Evolutionary conservation across 2,888 invertebrate genomes (phyloP).

Genomic region (Tenodera sinensis): DNA sequence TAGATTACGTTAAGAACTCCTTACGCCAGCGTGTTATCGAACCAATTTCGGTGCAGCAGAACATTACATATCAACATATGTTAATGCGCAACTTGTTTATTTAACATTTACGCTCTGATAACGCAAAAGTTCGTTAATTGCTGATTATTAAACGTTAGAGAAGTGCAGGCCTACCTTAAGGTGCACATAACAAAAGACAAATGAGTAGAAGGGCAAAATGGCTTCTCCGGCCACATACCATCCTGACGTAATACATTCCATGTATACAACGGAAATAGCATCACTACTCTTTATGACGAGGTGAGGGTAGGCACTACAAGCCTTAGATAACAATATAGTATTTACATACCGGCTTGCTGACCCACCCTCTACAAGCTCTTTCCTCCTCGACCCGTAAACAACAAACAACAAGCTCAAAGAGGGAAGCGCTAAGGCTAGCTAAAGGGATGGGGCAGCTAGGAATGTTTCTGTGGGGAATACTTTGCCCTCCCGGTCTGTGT

Average conservation of each 20-base stretch:
- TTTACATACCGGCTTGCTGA: constrained; percentile 10
- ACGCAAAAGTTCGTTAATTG: no score
- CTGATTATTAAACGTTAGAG: no score
- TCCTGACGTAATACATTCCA: background rate
- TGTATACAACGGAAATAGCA: background rate
- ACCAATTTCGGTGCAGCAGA: no score
- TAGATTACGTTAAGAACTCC: no score
- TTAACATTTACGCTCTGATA: no score
- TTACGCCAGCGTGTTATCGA: no score
- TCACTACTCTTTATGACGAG: background rate
- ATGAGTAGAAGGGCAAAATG: background rate
- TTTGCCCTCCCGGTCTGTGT: background rate
- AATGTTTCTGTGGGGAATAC: constrained; percentile 3
- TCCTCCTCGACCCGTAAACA: background rate
- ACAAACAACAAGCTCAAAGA: background rate
- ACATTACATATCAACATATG: no score
- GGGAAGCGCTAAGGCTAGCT: constrained; percentile 1
- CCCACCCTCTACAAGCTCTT: background rate
- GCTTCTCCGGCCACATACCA: background rate
- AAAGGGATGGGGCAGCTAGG: background rate
- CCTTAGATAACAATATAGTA: constrained; percentile 9
- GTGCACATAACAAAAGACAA: background rate
- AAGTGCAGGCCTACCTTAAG: no score
- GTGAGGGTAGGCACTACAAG: background rate
- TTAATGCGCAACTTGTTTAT: no score